Percentiles rank a stretch among this genome's conserved stretches.
phyloP scores from a whole-genome alignment of 2,797 vertebrate genomes.

The Spinus olivaceus region DNA sequence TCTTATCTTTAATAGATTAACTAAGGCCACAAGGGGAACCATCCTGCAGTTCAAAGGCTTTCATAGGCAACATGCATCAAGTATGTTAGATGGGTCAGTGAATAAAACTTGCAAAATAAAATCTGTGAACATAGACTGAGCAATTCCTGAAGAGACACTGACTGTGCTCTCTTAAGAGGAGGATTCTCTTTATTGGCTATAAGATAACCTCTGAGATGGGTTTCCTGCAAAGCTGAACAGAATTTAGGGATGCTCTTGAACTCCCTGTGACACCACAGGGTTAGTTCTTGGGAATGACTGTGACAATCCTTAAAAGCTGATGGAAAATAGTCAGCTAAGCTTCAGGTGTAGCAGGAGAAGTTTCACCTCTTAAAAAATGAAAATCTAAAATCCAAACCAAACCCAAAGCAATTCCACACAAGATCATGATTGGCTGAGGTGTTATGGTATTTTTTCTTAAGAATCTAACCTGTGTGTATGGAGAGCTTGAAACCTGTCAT shows the following conservation, averaged over 20 bases:
- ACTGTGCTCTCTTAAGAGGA: background rate
- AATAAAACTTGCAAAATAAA: background rate
- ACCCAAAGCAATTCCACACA: background rate
- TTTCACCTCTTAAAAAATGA: background rate
- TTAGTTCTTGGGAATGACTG: background rate
- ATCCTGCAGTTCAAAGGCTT: background rate
- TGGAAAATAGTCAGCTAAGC: background rate
- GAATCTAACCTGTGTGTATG: background rate
- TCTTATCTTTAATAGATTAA: background rate
- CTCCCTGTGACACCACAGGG: background rate
- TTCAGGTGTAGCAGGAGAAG: fast-evolving
- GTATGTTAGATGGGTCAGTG: background rate
- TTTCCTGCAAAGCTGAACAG: background rate
- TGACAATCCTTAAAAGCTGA: background rate
- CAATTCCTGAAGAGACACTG: background rate
- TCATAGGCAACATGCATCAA: background rate
- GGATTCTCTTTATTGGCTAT: fast-evolving
- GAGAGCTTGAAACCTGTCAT: background rate
- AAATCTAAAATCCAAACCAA: background rate
- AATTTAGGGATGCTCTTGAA: background rate
- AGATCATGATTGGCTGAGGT: background rate
- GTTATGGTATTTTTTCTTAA: background rate
- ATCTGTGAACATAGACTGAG: background rate
- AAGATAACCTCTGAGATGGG: background rate
- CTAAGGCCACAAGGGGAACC: background rate